phyloP scores from a whole-genome alignment of 2,888 invertebrate species.

The Dicyrtoma fusca region DNA sequence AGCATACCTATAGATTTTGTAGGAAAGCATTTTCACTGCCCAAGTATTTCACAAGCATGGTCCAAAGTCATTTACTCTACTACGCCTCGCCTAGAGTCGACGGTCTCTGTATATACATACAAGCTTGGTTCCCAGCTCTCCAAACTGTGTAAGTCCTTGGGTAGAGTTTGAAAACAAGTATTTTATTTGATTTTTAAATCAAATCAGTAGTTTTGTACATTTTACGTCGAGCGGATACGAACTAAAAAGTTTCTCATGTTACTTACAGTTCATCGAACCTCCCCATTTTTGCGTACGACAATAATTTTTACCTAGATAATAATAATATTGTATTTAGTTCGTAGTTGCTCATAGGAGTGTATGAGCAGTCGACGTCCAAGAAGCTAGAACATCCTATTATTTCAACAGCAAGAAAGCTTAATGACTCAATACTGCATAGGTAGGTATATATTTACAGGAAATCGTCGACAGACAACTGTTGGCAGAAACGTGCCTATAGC shows the following conservation, averaged over 20 bases:
- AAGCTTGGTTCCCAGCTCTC: too few species aligned
- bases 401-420: neutral
- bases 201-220: conserved; percentile 14
- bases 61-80: too few species aligned
- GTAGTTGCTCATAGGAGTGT: neutral
- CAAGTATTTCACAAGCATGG: too few species aligned
- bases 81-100: too few species aligned
- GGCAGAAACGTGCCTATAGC: too few species aligned
- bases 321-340: too few species aligned
- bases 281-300: neutral
- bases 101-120: too few species aligned
- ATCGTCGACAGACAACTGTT: conserved; percentile 2
- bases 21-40: too few species aligned
- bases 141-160: too few species aligned
- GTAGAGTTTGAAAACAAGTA: conserved; percentile 10
- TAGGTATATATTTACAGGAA: conserved; percentile 21
- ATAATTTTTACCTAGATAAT: conserved; percentile 1
- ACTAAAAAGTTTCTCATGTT: conserved; percentile 24
- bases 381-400: neutral
- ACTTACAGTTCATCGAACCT: conserved; percentile 31
- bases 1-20: too few species aligned
- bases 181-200: conserved; percentile 20
- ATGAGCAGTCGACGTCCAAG: neutral
- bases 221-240: conserved; percentile 26
- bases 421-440: conserved; percentile 14